Conservation (phyloP, 2,113 vertebrate species). For the Aphyosemion australe region DNA sequence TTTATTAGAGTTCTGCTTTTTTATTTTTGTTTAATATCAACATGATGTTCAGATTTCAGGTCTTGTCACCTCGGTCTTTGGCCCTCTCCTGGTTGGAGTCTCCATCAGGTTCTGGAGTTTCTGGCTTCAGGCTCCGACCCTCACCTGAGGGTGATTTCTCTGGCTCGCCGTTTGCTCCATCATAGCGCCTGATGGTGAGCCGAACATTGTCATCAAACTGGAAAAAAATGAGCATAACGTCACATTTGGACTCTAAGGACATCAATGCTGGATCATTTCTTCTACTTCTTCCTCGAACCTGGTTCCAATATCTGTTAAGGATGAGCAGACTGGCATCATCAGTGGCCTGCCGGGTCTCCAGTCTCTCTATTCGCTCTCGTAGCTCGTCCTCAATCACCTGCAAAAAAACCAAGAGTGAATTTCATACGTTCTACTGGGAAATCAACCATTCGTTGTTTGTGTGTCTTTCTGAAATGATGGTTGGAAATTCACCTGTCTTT, state of each 20-base stretch:
- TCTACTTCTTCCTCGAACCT: slow-evolving; percentile 68
- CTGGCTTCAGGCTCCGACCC: slow-evolving; percentile 82
- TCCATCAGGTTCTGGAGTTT: slow-evolving; percentile 90
- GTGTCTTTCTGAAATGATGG: not conserved
- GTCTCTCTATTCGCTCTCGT: slow-evolving; percentile 90
- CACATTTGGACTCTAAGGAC: not conserved
- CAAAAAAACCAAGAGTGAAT: not conserved
- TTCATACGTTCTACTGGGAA: not conserved
- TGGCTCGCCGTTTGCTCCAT: slow-evolving; percentile 83
- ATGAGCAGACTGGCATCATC: slow-evolving; percentile 95
- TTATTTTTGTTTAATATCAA: not conserved
- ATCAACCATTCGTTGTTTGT: not conserved
- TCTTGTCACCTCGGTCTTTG: slow-evolving; percentile 71
- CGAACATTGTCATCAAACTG: slow-evolving; percentile 94
- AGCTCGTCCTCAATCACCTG: slow-evolving; percentile 96
- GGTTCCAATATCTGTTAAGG: slow-evolving; percentile 97
- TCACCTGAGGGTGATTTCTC: slow-evolving; percentile 82
- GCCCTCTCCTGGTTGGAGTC: slow-evolving; percentile 95
- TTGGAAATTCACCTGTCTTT: slow-evolving; percentile 79
- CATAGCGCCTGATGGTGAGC: slow-evolving; percentile 87
- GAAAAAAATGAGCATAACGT: slow-evolving; percentile 1
- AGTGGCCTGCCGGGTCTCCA: slow-evolving; percentile 94
- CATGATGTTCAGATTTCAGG: not conserved
- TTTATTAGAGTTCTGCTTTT: not conserved
- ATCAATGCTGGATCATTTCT: not conserved